These are phyloP conservation scores for Brachionus rotundiformis DNA, from an alignment of 1,140 invertebrate genomes.

Conservation along the genomic window DNA sequence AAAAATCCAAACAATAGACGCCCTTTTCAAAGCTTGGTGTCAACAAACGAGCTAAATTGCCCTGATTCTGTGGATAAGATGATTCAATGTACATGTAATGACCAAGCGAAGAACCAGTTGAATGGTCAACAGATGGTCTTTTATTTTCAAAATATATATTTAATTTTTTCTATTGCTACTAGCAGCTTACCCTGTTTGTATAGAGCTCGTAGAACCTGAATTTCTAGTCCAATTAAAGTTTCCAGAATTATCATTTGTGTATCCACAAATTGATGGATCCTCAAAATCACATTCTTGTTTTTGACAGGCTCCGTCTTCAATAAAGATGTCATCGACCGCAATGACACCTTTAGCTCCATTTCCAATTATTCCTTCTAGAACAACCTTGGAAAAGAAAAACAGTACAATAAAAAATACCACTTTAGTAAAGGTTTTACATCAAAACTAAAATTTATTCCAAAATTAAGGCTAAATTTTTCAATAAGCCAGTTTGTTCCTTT, in stretches of 20 bases:
- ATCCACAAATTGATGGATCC: conserved; percentile 26
- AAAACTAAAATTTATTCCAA: conserved; percentile 37
- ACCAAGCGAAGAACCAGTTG: conserved; percentile 57
- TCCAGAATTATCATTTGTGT: conserved; percentile 25
- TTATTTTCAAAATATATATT: not conserved
- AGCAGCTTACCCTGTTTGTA: conserved; percentile 58
- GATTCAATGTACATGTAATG: conserved; percentile 61
- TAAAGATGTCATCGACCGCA: conserved; percentile 41
- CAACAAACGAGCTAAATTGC: conserved; percentile 26
- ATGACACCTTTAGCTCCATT: conserved; percentile 52
- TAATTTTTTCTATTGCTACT: conserved; percentile 72
- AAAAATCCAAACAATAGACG: conserved; percentile 13
- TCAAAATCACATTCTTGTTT: conserved; percentile 47
- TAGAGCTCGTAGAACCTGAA: conserved; percentile 69
- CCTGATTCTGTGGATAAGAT: not conserved
- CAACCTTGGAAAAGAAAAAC: conserved; percentile 55
- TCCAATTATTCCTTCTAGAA: conserved; percentile 57
- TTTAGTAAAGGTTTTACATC: not conserved
- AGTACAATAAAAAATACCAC: not conserved
- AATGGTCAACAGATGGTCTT: conserved; percentile 60
- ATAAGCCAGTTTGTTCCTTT: conserved; percentile 19
- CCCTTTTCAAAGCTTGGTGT: conserved; percentile 30
- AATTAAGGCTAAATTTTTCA: conserved; percentile 41
- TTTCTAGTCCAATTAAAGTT: conserved; percentile 75
- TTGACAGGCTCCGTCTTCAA: conserved; percentile 36